Conservation (phyloP, 2,888 invertebrate genomes). For the Neocrepidodera transversa region DNA sequence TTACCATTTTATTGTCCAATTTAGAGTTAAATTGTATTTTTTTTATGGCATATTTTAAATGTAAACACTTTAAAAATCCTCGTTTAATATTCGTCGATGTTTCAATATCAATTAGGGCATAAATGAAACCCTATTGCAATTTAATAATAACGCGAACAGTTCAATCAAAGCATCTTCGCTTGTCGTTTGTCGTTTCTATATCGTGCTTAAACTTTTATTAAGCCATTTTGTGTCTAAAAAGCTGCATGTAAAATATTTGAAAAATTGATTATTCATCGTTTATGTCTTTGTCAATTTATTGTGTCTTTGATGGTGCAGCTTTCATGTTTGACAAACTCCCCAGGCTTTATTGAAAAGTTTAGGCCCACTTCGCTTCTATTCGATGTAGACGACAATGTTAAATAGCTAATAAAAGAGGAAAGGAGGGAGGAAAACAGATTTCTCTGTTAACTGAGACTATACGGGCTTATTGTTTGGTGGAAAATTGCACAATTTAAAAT, state of each 20-base stretch:
- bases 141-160: neutral
- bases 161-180: conserved; percentile 22
- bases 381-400: conserved; percentile 26
- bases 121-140: conserved; percentile 7
- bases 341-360: conserved; percentile 44
- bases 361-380: too few species aligned
- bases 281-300: conserved; percentile 53
- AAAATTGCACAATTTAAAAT: too few species aligned
- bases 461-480: too few species aligned
- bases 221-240: conserved; percentile 55
- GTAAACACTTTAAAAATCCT: too few species aligned
- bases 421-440: too few species aligned
- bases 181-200: conserved; percentile 46
- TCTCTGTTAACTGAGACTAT: too few species aligned
- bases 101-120: conserved; percentile 7
- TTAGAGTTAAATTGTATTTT: too few species aligned
- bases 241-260: conserved; percentile 55
- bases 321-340: conserved; percentile 43
- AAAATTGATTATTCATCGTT: conserved; percentile 56
- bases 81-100: conserved; percentile 3
- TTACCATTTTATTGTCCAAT: too few species aligned
- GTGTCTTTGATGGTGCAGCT: conserved; percentile 46
- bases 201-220: conserved; percentile 56
- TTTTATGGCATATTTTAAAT: too few species aligned
- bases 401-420: conserved; percentile 34